Evolutionary conservation across 1,140 invertebrate genomes (phyloP).

Genomic region (Drosophila subobscura): DNA sequence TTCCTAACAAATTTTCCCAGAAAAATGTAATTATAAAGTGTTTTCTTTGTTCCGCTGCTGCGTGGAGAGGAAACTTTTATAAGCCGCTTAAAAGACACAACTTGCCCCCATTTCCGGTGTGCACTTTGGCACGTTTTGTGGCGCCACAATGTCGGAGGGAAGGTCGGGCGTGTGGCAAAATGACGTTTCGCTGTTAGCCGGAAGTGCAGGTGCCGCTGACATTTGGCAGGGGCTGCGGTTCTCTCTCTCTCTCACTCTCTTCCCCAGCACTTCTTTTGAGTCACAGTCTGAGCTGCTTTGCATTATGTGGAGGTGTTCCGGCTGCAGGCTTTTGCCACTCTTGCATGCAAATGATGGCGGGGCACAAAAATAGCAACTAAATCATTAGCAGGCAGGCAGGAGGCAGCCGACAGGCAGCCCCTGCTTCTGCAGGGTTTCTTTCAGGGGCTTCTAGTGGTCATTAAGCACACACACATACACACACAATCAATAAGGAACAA

Average conservation of each 20-base stretch:
- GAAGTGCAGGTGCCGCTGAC: conserved; percentile 45
- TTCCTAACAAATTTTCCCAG: too few species aligned
- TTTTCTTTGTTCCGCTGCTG: conserved; percentile 7
- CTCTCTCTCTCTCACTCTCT: neutral
- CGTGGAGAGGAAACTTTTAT: conserved; percentile 18
- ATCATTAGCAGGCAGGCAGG: conserved; percentile 72
- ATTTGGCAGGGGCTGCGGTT: conserved; percentile 14
- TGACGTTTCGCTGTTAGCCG: conserved; percentile 51
- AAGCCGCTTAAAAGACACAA: conserved; percentile 28
- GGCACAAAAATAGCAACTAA: conserved; percentile 73
- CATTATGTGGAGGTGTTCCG: conserved; percentile 24
- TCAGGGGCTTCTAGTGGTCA: conserved; percentile 58
- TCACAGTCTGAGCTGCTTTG: conserved; percentile 28
- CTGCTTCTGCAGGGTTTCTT: conserved; percentile 9
- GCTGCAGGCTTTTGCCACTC: conserved; percentile 1
- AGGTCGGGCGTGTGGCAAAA: conserved; percentile 13
- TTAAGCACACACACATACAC: conserved; percentile 28
- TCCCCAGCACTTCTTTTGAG: neutral
- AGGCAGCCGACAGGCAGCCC: conserved; percentile 30
- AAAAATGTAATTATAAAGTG: conserved; percentile 27
- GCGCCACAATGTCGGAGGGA: neutral
- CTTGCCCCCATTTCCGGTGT: conserved; percentile 22
- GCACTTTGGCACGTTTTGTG: conserved; percentile 53
- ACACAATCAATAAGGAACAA: neutral
- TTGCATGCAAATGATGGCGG: conserved; percentile 38